Conservation (phyloP, 2,113 vertebrate species). For the Furnarius figulus region DNA sequence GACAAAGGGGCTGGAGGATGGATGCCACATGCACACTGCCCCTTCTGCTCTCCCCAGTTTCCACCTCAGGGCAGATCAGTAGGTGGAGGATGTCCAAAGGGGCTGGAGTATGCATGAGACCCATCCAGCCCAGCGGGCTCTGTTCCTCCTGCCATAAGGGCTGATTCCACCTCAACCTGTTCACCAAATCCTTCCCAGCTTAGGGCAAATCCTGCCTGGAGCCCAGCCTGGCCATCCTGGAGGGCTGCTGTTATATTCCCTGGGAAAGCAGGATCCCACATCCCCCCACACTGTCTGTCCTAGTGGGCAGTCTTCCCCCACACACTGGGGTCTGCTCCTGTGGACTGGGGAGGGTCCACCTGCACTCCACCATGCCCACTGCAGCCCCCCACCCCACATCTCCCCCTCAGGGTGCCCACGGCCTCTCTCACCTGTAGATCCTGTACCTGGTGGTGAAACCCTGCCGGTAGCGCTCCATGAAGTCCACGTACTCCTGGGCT, state of each 20-base stretch:
- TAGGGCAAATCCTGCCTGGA: background rate
- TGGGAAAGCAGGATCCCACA: background rate
- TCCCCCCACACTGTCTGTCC: background rate
- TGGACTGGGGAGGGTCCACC: background rate
- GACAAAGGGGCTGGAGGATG: background rate
- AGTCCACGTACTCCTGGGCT: constrained; percentile 92
- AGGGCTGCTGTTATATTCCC: background rate
- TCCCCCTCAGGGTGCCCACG: rapidly evolving
- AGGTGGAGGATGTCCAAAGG: background rate
- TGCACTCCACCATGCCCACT: rapidly evolving
- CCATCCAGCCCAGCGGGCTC: background rate
- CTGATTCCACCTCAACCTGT: background rate
- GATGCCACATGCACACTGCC: background rate
- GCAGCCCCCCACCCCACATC: rapidly evolving
- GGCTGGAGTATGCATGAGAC: background rate
- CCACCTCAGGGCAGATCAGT: rapidly evolving
- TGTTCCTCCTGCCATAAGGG: background rate
- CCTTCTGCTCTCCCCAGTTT: background rate
- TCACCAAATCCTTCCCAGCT: background rate
- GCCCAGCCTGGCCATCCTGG: background rate
- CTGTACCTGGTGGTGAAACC: constrained; percentile 98
- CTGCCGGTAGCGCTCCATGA: constrained; percentile 92
- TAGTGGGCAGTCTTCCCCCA: rapidly evolving
- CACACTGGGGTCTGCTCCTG: rapidly evolving
- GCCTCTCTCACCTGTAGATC: constrained; percentile 92